These are phyloP conservation scores for Sesamia nonagrioides DNA, from an alignment of 1,140 invertebrate species.

Conservation along the genomic window DNA sequence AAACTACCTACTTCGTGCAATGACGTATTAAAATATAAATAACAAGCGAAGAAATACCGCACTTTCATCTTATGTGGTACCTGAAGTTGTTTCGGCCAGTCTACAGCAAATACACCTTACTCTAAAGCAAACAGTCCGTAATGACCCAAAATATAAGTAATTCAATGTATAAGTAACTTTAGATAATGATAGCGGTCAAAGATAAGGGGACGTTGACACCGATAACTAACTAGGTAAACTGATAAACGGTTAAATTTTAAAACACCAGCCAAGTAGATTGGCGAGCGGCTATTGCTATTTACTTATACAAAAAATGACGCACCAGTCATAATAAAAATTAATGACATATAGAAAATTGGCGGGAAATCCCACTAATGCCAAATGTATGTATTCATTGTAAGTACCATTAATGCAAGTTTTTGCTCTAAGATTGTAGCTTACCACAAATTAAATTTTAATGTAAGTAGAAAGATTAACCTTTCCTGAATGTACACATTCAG, in stretches of 20 bases:
- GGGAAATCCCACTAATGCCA: neutral
- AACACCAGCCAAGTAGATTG: conserved; percentile 48
- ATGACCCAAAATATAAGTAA: conserved; percentile 73
- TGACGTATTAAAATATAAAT: neutral
- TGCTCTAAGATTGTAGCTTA: too few species aligned
- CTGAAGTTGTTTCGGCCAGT: neutral
- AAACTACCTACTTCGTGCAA: neutral
- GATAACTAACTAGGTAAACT: conserved; percentile 69
- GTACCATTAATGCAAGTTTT: neutral
- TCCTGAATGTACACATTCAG: too few species aligned
- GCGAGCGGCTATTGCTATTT: conserved; percentile 11
- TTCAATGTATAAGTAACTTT: conserved; percentile 53
- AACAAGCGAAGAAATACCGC: neutral
- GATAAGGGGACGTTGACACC: conserved; percentile 80
- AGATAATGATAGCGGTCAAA: conserved; percentile 67
- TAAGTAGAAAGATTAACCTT: too few species aligned
- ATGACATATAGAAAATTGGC: neutral
- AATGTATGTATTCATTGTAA: too few species aligned
- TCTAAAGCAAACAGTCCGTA: conserved; percentile 48
- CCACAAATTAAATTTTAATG: too few species aligned
- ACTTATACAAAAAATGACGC: conserved; percentile 8
- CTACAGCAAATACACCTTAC: neutral
- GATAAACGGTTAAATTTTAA: conserved; percentile 63
- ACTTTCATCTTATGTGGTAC: neutral
- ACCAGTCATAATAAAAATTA: neutral